A percentile compares a stretch with the other conserved stretches of the same genome.
phyloP scores from a whole-genome alignment of 2,797 vertebrate species.

The Tinamus major region DNA sequence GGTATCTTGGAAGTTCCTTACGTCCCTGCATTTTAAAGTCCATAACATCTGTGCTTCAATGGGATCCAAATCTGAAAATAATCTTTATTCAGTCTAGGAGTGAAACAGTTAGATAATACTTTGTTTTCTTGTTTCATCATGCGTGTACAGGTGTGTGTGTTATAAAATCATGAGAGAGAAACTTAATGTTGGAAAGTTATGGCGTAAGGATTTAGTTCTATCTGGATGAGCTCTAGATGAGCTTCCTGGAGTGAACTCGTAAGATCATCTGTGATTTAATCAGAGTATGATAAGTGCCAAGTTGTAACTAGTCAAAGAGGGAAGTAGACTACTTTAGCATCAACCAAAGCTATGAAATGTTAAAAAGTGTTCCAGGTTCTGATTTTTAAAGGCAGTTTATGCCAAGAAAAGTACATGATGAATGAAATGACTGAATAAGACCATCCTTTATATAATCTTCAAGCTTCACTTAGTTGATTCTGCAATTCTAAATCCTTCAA shows the following conservation, averaged over 20 bases:
- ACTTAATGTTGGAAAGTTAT: neutral
- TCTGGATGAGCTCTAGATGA: neutral
- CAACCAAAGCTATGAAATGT: neutral
- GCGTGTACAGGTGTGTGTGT: neutral
- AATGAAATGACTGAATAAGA: neutral
- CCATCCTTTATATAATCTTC: neutral
- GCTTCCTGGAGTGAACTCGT: neutral
- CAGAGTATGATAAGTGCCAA: neutral
- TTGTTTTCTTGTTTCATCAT: slow-evolving; percentile 33
- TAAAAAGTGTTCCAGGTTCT: neutral
- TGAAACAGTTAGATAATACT: neutral
- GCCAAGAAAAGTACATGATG: neutral
- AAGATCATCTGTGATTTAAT: neutral
- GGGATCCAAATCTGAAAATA: slow-evolving; percentile 25
- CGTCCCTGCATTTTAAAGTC: neutral
- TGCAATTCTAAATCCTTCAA: neutral
- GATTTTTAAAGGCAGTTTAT: slow-evolving; percentile 3
- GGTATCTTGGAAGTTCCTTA: slow-evolving; percentile 1
- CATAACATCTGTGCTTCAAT: neutral
- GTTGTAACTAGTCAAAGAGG: neutral
- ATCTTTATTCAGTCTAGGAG: slow-evolving; percentile 17
- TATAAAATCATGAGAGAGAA: neutral
- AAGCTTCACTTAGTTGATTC: neutral
- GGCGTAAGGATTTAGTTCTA: neutral
- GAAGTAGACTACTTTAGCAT: neutral